Evolutionary conservation across 1,140 invertebrate genomes (phyloP), one percentile per base, ranked within the genome.

Genomic region (Elysia chlorotica): DNA sequence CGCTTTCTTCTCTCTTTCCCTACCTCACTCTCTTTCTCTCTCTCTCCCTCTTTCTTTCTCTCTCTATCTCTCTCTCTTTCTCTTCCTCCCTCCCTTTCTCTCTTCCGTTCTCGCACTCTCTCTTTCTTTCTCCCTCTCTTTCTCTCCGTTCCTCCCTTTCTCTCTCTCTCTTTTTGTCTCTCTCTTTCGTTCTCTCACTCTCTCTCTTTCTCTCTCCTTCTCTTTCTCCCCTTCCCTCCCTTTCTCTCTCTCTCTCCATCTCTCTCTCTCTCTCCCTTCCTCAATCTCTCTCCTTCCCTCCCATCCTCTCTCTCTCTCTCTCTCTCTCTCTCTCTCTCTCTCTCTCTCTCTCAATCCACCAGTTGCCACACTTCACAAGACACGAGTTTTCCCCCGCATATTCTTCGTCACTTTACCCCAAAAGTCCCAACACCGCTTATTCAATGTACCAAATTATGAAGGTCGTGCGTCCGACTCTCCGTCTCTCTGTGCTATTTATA

Each of bases 301-400:
- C 61, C 25, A 59, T 56, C 25, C 54, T 61, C 56, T 61, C 54
- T 59, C 68, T 71, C 56, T 71, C 54, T 71, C 14, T 61, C 30
- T 61, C 28, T 37, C 10, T 61, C 21, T 38, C 35, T 59, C 17
- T 71, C 19, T 71, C 53, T 61, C 54, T 57, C 14, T 61, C 56
- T 54, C 19, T 35, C 19, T 54, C 19, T 65, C 19, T 57, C 19
- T 31, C 5, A n/a, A 19, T n/a, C 35, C 19, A 2, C 19, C 35
- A 0, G 23, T 38, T 0, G 33, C 10, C 28, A 19, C 17, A 19
- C 17, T 10, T 30, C 33, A 21, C 35, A 37, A 14, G 17, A 35
- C 30, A 30, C 57, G 14, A 61, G 14, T 5, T 25, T 3, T 61
- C 56, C 36, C 54, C 25, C 28, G 14, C 33, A 14, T 14, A 10